Base-by-base conservation (phyloP, 2,888 invertebrate species). In the Apodemia zela region DNA sequence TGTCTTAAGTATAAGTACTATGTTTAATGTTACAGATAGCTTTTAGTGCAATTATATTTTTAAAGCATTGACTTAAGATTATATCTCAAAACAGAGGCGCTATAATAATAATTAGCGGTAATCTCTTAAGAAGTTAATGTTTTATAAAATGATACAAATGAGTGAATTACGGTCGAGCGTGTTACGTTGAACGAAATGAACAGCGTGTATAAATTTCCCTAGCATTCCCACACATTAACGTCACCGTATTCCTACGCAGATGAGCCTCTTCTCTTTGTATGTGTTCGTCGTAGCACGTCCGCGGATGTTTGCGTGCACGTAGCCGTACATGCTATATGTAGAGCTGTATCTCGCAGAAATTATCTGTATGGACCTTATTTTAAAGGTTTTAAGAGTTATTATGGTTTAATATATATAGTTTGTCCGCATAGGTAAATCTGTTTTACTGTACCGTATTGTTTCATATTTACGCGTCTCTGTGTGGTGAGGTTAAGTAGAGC, bases 401-500 rank as follows among this genome's bases (percentile, higher is more conserved):
- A 68, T 76, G 6, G 65, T 21, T 25, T n/a, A 10, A 17, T 70
- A 63, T 60, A 66, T 65, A 66, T 69, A 66, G 73, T 70, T 74
- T 51, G 59, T 64, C 51, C 77, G 81, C 78, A 81, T 73, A 73
- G 73, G 75, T 82, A 85, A 80, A 79, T 78, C 84, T 84, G 89
- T 84, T 76, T 82, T 80, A 79, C 84, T 87, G 84, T 89, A 89
- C 89, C 89, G 90, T 91, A 91, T 91, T 91, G 90, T 91, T 90
- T 88, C 89, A 88, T 87, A 89, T 89, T 89, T 87, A 89, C 86
- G 85, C 85, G 84, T 83, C 82, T 88, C 84, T 89, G 89, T 90
- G 89, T 89, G 87, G 80, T 81, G 87, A 88, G 88, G 91, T 90
- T 90, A 91, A 91, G 91, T 90, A 89, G 91, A 90, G 91, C 91